Base-by-base conservation (phyloP, 2,888 invertebrate species). In the Lottia scabra region DNA sequence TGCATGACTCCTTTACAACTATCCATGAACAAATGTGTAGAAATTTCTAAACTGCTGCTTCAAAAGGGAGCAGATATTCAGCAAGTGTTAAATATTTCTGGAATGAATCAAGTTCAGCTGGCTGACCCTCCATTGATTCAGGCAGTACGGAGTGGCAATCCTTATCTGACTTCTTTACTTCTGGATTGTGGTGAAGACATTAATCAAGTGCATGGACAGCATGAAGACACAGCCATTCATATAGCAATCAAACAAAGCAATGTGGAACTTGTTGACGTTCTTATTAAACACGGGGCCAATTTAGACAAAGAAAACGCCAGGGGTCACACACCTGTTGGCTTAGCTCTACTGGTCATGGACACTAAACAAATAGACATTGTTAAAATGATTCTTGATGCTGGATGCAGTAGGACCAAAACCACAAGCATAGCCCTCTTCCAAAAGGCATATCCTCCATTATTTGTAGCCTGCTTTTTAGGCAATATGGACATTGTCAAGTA, bases 171-270 rank as follows among this genome's bases (percentile, higher is more conserved):
- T 0, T 75, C 75, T 1, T 73, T 80, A 38, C 72, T 81, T 1
- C 70, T 81, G 12, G 80, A 82, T 62, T 77, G 79, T 73, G 82
- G 80, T 2, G 82, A 80, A 63, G 80, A 80, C 65, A 72, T 80
- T 0, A 80, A 80, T 63, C 80, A 80, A 70, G 65, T 71, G n/a
- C 79, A 76, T 67, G 78, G 77, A 15, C 76, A 75, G n/a, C 74
- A 70, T 46, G 64, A 75, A 12, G 75, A 81, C 26, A 70, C 78
- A 4, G 77, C 80, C 0, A 68, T 82, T 63, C 81, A 81, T 70
- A 65, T 79, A 26, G 81, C 83, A 19, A 74, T 80, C 6, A 68
- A 76, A 26, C 63, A 75, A 44, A 71, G 67, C 12, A 77, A 79
- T 68, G 65, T 75, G 10, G 74, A 76, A 26, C 78, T 81, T 75